Evolutionary conservation across 2,888 invertebrate species (phyloP).

Genomic region (Lithosia quadra): DNA sequence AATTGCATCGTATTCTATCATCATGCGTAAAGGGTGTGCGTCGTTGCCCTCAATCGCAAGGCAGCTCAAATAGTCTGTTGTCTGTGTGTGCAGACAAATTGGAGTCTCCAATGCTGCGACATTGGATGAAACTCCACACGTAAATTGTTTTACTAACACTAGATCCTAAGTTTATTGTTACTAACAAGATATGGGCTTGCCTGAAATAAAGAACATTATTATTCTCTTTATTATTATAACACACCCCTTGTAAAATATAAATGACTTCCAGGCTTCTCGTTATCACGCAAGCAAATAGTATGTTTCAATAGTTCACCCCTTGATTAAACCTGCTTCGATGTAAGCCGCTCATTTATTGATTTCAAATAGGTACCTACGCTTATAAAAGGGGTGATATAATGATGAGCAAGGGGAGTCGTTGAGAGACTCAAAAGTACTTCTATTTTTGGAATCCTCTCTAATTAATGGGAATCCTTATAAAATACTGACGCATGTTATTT

Average conservation of each 20-base stretch:
- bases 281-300: constrained; percentile 19
- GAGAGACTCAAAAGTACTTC: constrained; percentile 35
- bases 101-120: no score
- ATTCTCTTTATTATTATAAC: no score
- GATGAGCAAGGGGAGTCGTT: constrained; percentile 46
- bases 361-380: constrained; percentile 47
- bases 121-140: no score
- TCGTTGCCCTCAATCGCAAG: no score
- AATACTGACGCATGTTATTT: constrained; percentile 28
- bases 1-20: not conserved
- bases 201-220: no score
- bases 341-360: constrained; percentile 53
- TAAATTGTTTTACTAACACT: no score
- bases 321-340: constrained; percentile 40
- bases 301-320: constrained; percentile 34
- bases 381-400: constrained; percentile 48
- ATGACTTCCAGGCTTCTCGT: constrained; percentile 16
- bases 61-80: no score
- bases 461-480: constrained; percentile 46
- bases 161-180: no score
- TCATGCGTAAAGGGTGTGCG: no score
- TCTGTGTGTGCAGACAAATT: no score
- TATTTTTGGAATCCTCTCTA: constrained; percentile 44
- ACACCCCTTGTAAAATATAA: constrained; percentile 12
- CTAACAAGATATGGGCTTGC: no score